phyloP scores from a whole-genome alignment of 2,797 vertebrate species.

The Xenopus petersii region DNA sequence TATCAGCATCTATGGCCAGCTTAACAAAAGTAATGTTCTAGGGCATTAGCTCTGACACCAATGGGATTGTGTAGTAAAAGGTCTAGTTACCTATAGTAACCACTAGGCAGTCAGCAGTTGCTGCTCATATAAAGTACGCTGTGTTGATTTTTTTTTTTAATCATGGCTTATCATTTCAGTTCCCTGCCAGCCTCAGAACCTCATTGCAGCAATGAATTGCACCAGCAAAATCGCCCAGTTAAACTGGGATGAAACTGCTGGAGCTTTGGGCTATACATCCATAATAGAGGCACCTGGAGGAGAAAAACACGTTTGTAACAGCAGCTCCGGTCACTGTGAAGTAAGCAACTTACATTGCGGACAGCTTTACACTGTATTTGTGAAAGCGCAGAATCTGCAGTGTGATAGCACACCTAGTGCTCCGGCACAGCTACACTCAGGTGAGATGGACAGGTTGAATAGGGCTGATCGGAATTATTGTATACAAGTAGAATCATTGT shows the following conservation, averaged over 20 bases:
- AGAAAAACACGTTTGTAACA: constrained; percentile 53
- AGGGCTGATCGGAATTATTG: not conserved
- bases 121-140: not conserved
- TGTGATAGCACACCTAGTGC: constrained; percentile 32
- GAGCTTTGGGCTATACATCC: constrained; percentile 64
- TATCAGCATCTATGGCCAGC: too few species aligned
- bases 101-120: not conserved
- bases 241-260: constrained; percentile 19
- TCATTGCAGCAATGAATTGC: constrained; percentile 12
- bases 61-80: too few species aligned
- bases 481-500: not conserved
- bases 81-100: too few species aligned
- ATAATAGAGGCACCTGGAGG: constrained; percentile 54
- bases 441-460: not conserved
- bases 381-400: constrained; percentile 22
- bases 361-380: constrained; percentile 17
- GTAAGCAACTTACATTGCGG: constrained; percentile 46
- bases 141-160: not conserved
- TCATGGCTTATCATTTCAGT: not conserved
- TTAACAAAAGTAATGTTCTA: too few species aligned
- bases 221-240: not conserved
- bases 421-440: not conserved
- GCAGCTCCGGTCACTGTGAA: constrained; percentile 55
- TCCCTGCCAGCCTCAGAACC: constrained; percentile 20
- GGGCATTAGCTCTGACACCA: too few species aligned